Conservation (phyloP, 2,113 vertebrate genomes). For the Lichenostomus cassidix region DNA sequence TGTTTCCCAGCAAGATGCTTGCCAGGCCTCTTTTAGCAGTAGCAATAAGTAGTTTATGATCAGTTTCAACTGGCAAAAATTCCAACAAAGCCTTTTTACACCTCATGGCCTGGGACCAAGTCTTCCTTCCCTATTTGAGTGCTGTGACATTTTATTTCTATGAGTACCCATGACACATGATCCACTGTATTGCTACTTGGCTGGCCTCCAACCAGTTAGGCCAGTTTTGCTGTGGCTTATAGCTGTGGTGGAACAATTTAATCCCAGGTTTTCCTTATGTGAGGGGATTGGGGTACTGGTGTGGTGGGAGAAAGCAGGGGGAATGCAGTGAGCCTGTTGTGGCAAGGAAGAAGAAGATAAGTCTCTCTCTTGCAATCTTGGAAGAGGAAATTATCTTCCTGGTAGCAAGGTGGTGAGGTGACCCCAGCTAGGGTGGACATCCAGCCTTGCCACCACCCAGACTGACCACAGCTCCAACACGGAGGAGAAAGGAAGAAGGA, state of each 20-base stretch:
- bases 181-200: constrained; percentile 28
- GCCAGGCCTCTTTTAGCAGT: constrained; percentile 3
- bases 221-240: constrained; percentile 35
- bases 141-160: constrained; percentile 53
- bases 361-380: neutral
- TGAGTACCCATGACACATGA: constrained; percentile 48
- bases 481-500: neutral
- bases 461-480: neutral
- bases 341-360: neutral
- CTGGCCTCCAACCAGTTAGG: constrained; percentile 41
- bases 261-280: neutral
- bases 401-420: neutral
- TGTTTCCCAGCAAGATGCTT: constrained; percentile 6
- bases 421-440: neutral
- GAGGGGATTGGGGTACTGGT: neutral
- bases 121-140: constrained; percentile 30
- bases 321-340: neutral
- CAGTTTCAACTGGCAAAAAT: constrained; percentile 33
- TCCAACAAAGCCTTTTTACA: constrained; percentile 45
- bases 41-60: constrained; percentile 42
- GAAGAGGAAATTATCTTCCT: neutral
- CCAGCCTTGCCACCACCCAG: neutral
- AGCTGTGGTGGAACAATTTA: constrained; percentile 19
- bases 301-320: neutral
- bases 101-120: constrained; percentile 34